phyloP scores from a whole-genome alignment of 2,113 vertebrate genomes.

The Patagioenas fasciata region DNA sequence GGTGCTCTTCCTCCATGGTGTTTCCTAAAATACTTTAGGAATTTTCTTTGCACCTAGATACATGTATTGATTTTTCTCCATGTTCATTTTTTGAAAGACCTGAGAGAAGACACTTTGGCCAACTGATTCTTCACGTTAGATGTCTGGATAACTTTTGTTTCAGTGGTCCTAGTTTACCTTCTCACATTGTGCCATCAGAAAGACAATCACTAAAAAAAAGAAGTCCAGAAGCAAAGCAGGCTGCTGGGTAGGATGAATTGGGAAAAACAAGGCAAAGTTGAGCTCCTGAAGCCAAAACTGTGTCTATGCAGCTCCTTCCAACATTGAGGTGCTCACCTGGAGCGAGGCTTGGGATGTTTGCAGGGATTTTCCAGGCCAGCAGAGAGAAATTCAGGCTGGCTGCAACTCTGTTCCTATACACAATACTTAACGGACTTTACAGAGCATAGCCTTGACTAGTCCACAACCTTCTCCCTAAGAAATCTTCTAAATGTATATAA shows the following conservation, averaged over 20 bases:
- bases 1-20: neutral
- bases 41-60: neutral
- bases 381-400: neutral
- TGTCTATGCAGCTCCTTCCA: neutral
- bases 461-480: neutral
- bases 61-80: rapidly evolving
- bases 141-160: neutral
- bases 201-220: neutral
- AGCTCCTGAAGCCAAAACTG: neutral
- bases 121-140: neutral
- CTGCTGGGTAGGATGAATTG: neutral
- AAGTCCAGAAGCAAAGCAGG: neutral
- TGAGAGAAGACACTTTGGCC: neutral
- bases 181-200: neutral
- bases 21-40: neutral
- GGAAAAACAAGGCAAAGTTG: neutral
- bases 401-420: neutral
- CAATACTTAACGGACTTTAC: neutral
- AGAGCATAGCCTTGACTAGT: neutral
- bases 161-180: neutral
- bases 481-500: neutral
- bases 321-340: rapidly evolving
- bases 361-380: neutral
- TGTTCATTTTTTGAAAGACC: neutral
- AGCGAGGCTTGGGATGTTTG: neutral